phyloP scores from a whole-genome alignment of 2,888 invertebrate species.

The Ophion ellenae region DNA sequence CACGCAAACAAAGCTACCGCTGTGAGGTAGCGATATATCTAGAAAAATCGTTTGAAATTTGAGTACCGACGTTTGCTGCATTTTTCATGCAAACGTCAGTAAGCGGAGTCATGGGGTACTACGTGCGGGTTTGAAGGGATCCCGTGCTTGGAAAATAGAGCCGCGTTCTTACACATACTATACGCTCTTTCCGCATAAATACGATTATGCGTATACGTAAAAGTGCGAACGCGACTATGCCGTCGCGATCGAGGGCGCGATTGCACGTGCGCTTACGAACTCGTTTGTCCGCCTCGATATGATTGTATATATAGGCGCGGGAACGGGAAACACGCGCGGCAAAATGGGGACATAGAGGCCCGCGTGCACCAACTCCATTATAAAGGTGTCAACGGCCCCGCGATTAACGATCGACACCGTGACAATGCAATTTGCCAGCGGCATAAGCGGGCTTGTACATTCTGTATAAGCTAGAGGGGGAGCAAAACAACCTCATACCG shows the following conservation, averaged over 20 bases:
- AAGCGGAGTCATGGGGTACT: conserved; percentile 42
- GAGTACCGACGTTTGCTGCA: not conserved
- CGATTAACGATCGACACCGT: conserved; percentile 74
- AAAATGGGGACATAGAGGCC: conserved; percentile 51
- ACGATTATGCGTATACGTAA: conserved; percentile 20
- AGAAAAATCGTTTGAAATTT: not conserved
- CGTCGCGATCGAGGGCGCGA: conserved; percentile 76
- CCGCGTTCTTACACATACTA: not conserved
- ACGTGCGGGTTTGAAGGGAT: conserved; percentile 29
- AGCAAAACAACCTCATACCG: not conserved
- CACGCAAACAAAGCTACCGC: no score
- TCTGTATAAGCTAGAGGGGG: conserved; percentile 25
- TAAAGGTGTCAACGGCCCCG: conserved; percentile 76
- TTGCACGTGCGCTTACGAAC: conserved; percentile 75
- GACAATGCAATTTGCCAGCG: conserved; percentile 75
- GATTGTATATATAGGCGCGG: conserved; percentile 74
- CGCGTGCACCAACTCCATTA: conserved; percentile 69
- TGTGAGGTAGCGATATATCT: no score
- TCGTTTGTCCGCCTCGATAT: conserved; percentile 69
- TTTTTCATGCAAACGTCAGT: not conserved
- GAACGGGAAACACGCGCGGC: conserved; percentile 78
- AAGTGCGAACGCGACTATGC: conserved; percentile 64
- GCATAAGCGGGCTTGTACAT: conserved; percentile 36
- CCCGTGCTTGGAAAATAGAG: conserved; percentile 23
- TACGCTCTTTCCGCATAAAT: conserved; percentile 12